Percentiles rank a stretch among this genome's conserved stretches.
These are phyloP conservation scores for Grammomys dolichurus DNA, from an alignment of 2,113 vertebrate species.

Conservation along the genomic window DNA sequence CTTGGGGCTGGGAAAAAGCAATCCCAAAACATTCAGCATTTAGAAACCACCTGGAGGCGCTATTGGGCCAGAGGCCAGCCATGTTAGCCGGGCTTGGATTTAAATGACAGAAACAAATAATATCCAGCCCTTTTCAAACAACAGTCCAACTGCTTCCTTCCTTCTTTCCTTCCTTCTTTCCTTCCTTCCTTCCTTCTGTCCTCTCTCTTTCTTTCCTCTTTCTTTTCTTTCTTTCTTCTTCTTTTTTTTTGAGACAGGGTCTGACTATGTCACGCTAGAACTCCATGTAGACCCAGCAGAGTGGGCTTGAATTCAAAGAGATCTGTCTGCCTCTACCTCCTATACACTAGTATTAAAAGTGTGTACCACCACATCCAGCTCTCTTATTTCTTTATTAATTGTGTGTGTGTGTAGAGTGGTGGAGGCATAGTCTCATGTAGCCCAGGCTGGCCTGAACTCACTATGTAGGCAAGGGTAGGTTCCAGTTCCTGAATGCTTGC, in stretches of 20 bases:
- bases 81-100: neutral
- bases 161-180: neutral
- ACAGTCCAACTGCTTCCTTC: neutral
- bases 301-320: too few species aligned
- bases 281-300: too few species aligned
- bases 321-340: neutral
- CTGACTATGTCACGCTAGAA: neutral
- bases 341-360: neutral
- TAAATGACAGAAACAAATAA: neutral
- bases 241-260: neutral
- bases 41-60: slow-evolving; percentile 54
- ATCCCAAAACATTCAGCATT: neutral
- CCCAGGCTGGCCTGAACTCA: neutral
- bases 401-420: neutral
- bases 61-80: neutral
- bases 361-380: neutral
- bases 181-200: fast-evolving
- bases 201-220: neutral
- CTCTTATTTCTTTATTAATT: neutral
- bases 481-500: neutral
- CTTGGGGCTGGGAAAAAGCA: neutral
- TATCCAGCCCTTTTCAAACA: neutral
- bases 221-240: fast-evolving
- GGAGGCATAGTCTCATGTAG: neutral
- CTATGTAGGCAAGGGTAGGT: neutral